Evolutionary conservation across 2,113 vertebrate genomes (phyloP), one percentile per base, ranked within the genome.

Genomic region (Clupea harengus): DNA sequence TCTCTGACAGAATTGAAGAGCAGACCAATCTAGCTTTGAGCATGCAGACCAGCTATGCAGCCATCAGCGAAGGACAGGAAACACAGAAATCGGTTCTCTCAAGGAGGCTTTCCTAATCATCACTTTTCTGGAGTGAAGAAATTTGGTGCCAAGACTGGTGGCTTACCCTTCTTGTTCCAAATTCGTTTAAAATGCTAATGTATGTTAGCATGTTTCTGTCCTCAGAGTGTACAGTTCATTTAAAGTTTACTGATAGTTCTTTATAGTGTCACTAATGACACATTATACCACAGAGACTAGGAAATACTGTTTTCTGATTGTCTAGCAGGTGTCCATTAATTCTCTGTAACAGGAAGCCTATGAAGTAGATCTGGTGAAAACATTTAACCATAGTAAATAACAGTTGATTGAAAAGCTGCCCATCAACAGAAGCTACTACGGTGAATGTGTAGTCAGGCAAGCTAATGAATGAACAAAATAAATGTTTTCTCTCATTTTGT

Each of bases 1-100:
- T 39, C 84, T 67, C 64, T 25, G 78, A 82, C 45, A 84, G 81
- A 82, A 87, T 80, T 80, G 67, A 85, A n/a, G 60, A 86, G 57
- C 72, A 17, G 72, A 32, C 72, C 25, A 78, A 78, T 78, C 72
- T 78, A 11, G 72, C 72, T 78, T 32, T 78, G 32, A 78, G 72
- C 28, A 17, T 60, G 18, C 18, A 49, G 57, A n/a, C 7, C 15
- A 32, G 72, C 72, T 32, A 15, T 15, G 28, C 60, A 72, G 64
- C 72, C 72, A 44, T 78, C 32, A 39, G 32, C 15, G 72, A 44
- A 78, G 13, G 17, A 78, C 13, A 39, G 17, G 11, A 15, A 1
- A 78, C 28, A 72, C 6, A 78, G 25, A 78, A 78, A 39, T 28
- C 11, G 39, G 72, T 78, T 78, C 72, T 78, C 72, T 78, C 25